Evolutionary conservation across 2,113 vertebrate genomes (phyloP).

Genomic region (Helogale parvula): DNA sequence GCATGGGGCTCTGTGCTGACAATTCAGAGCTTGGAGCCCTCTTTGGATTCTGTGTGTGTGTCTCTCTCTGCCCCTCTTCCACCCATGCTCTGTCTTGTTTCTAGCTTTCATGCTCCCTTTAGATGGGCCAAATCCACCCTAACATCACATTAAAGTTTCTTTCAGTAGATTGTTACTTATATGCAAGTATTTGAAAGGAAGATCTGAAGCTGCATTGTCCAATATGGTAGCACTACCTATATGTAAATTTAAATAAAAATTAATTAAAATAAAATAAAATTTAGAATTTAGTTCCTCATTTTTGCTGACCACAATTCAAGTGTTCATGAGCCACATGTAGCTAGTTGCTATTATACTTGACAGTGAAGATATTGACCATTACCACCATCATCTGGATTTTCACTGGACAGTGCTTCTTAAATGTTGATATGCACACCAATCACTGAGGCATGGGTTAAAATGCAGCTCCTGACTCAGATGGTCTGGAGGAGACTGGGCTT

Average conservation of each 20-base stretch:
- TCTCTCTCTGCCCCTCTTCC: too few species aligned
- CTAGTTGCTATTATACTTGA: neutral
- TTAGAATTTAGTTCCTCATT: neutral
- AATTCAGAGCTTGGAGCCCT: too few species aligned
- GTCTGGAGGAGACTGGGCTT: neutral
- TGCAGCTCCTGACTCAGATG: neutral
- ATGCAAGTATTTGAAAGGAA: neutral
- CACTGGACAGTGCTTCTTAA: neutral
- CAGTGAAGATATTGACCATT: neutral
- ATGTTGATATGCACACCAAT: neutral
- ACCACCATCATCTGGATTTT: neutral
- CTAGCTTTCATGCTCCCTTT: neutral
- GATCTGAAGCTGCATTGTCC: neutral
- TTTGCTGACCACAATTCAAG: neutral
- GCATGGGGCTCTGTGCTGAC: too few species aligned
- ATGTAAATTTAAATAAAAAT: neutral
- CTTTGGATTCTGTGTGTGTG: too few species aligned
- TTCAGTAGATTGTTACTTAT: neutral
- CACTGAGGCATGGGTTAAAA: neutral
- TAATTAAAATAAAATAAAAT: constrained; percentile 9
- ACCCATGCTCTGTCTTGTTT: neutral
- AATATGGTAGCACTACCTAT: neutral
- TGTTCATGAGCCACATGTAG: fast-evolving
- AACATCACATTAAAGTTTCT: neutral
- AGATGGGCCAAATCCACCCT: neutral